Evolutionary conservation across 2,888 invertebrate species (phyloP), one percentile per base, ranked within the genome.

Genomic region (Therioaphis trifolii): DNA sequence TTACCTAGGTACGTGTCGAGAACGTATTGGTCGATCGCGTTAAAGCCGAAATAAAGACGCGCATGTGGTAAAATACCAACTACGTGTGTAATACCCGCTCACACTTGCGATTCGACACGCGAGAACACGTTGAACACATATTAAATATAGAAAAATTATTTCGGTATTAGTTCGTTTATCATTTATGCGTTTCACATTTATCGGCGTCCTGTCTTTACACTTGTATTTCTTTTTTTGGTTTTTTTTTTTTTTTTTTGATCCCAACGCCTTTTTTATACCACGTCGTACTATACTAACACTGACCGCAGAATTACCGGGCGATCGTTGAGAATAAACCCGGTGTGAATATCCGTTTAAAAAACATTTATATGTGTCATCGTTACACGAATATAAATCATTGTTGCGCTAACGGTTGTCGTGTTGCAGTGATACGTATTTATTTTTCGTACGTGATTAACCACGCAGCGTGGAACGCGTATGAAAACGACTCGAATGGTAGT

Each of bases 351-450:
- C 18, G 43, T 27, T 75, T 75, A 43, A 24, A n/a, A 58, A 75
- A 58, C 24, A 43, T 58, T 58, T 27, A 40, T 66, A 35, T 52
- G 18, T 55, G 49, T 68, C 35, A 52, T 68, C 68, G 21, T 78
- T 68, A 68, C 35, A 40, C 4, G 40, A 68, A 11, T 5, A 63
- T 68, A 52, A n/a, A 78, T 68, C 49, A 52, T 66, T 76, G 27
- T 76, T 46, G 29, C 14, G 46, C 61, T 46, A 76, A 63, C 63
- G 76, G 63, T 27, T 46, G 7, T 76, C 63, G 5, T 12, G 14
- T 14, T n/a, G 12, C 18, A 4, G n/a, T 72, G n/a, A 24, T 27
- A 43, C 15, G 2, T 24, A 4, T 69, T 4, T 49, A 11, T 3
- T 52, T 69, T 71, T 71, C 27, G 18, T 49, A 69, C 46, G 27